Percentiles rank a stretch among this genome's conserved stretches.
Conservation (phyloP, 1,140 invertebrate species). For the Hormaphis cornu region DNA sequence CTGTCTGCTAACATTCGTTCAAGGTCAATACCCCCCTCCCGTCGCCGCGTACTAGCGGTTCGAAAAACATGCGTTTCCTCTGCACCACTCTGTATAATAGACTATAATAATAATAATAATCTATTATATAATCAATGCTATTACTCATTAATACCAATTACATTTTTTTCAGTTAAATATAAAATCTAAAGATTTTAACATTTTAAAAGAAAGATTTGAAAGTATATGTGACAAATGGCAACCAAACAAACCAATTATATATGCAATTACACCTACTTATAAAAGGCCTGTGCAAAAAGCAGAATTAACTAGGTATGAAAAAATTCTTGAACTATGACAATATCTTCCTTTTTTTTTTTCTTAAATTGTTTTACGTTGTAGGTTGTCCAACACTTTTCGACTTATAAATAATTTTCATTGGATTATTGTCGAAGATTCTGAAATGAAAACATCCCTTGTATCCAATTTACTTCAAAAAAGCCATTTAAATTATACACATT, state of each 20-base stretch:
- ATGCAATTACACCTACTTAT: constrained; percentile 90
- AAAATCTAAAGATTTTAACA: constrained; percentile 4
- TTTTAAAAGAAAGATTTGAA: constrained; percentile 36
- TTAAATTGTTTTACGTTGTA: constrained; percentile 39
- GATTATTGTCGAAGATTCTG: constrained; percentile 88
- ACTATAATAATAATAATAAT: too few species aligned
- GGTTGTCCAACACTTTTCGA: constrained; percentile 80
- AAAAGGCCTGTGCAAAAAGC: constrained; percentile 84
- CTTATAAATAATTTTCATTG: constrained; percentile 86
- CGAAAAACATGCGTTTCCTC: too few species aligned
- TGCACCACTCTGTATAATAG: too few species aligned
- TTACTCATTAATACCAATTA: too few species aligned
- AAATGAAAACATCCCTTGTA: constrained; percentile 65
- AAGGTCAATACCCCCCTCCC: too few species aligned
- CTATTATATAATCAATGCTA: too few species aligned
- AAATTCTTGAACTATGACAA: not conserved
- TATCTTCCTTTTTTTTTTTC: constrained; percentile 38
- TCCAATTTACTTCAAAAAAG: constrained; percentile 66
- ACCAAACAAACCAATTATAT: constrained; percentile 51
- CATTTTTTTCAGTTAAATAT: constrained; percentile 15
- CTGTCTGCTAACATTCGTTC: too few species aligned
- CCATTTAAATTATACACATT: constrained; percentile 65
- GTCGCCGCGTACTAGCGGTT: too few species aligned
- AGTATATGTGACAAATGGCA: constrained; percentile 37
- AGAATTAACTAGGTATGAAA: constrained; percentile 68